Conservation (phyloP, 2,888 invertebrate genomes). For the Chrysolina haemoptera region DNA sequence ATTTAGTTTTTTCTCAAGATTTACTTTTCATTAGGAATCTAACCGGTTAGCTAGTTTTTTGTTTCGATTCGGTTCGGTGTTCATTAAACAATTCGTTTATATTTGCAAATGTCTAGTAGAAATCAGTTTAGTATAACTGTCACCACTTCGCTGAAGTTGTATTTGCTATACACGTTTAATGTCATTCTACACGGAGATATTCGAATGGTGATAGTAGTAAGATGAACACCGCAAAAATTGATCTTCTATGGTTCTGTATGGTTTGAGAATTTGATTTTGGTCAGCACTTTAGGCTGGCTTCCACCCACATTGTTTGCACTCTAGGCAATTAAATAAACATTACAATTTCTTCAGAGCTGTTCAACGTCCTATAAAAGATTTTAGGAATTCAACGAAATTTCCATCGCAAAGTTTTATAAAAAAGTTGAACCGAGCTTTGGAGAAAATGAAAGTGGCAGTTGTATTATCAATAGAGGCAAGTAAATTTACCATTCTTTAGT, state of each 20-base stretch:
- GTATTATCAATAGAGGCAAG: slow-evolving; percentile 59
- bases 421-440: slow-evolving; percentile 27
- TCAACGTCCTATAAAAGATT: background rate
- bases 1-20: slow-evolving; percentile 34
- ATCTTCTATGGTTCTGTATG: slow-evolving; percentile 60
- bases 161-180: background rate
- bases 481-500: slow-evolving; percentile 54
- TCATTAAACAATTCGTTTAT: slow-evolving; percentile 23
- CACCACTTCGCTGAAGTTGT: slow-evolving; percentile 10
- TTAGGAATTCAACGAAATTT: background rate
- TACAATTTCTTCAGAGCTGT: slow-evolving; percentile 42
- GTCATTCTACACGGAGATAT: background rate
- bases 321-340: slow-evolving; percentile 65
- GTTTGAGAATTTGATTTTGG: slow-evolving; percentile 49
- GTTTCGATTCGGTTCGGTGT: slow-evolving; percentile 35
- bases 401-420: no score
- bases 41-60: slow-evolving; percentile 13
- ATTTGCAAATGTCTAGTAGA: background rate
- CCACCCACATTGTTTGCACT: slow-evolving; percentile 93
- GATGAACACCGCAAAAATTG: slow-evolving; percentile 47
- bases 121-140: slow-evolving; percentile 2
- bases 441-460: slow-evolving; percentile 51
- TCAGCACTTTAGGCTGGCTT: slow-evolving; percentile 75
- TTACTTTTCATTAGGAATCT: slow-evolving; percentile 23
- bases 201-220: slow-evolving; percentile 24